These are phyloP conservation scores for Columba livia DNA, from an alignment of 2,113 vertebrate genomes.

Conservation along the genomic window DNA sequence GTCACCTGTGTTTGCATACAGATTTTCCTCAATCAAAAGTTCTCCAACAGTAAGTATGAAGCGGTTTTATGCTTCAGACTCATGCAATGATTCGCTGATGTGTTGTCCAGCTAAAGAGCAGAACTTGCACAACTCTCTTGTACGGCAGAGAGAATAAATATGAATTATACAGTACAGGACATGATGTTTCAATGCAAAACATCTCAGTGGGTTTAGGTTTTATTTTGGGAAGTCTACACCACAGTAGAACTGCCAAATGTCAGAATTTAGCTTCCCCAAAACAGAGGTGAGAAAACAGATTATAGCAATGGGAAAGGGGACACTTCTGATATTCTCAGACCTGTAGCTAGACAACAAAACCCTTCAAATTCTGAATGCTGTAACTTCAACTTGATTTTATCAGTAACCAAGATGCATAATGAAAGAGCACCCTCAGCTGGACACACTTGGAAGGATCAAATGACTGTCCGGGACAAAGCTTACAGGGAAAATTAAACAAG, in stretches of 20 bases:
- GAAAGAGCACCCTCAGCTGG: slow-evolving; percentile 56
- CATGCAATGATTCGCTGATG: background rate
- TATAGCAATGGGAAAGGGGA: background rate
- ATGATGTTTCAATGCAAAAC: background rate
- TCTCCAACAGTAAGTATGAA: background rate
- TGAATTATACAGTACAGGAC: background rate
- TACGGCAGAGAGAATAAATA: background rate
- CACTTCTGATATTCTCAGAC: background rate
- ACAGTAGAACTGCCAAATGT: background rate
- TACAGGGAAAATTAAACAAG: background rate
- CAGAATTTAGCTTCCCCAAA: background rate
- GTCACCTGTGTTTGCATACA: background rate
- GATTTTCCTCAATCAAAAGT: background rate
- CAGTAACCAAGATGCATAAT: background rate
- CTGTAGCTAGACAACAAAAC: background rate
- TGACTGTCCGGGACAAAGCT: background rate
- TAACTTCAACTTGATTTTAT: background rate
- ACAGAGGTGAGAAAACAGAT: background rate
- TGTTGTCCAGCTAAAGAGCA: background rate
- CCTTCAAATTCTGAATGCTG: background rate
- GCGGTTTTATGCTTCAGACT: background rate
- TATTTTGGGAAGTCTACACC: background rate
- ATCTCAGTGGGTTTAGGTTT: background rate
- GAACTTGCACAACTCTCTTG: background rate
- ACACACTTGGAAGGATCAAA: background rate